phyloP scores from a whole-genome alignment of 2,888 invertebrate species.

The Autographa gamma region DNA sequence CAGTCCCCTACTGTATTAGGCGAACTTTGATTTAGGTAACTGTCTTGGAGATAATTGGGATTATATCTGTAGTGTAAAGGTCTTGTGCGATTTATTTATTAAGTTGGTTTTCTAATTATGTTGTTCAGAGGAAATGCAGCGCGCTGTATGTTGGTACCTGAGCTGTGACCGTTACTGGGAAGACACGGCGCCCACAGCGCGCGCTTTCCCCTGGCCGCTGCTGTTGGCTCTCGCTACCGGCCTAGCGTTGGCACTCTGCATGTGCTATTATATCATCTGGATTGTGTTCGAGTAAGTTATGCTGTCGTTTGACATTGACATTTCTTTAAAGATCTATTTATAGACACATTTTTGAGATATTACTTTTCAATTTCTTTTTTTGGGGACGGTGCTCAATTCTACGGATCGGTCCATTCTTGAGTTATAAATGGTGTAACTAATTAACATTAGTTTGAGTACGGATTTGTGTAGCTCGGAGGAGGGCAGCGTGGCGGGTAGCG shows the following conservation, averaged over 20 bases:
- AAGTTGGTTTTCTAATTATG: not conserved
- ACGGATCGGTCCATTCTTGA: no score
- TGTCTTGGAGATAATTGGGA: no score
- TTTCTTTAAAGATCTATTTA: not conserved
- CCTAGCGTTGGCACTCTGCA: conserved; percentile 94
- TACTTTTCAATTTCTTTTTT: no score
- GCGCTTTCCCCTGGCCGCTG: conserved; percentile 94
- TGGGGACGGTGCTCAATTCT: no score
- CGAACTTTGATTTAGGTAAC: no score
- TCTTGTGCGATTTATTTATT: not conserved
- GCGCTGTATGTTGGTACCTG: conserved; percentile 97
- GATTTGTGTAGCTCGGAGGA: conserved; percentile 90
- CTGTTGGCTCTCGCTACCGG: conserved; percentile 94
- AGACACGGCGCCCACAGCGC: conserved; percentile 92
- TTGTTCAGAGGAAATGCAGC: conserved; percentile 94
- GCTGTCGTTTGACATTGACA: not conserved
- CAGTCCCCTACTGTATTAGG: no score
- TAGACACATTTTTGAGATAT: no score
- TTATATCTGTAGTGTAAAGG: no score
- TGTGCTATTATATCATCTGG: conserved; percentile 98
- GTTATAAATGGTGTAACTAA: no score
- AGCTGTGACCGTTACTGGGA: conserved; percentile 98
- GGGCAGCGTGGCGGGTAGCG: conserved; percentile 90
- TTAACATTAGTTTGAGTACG: no score
- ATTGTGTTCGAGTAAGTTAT: conserved; percentile 96